Percentiles rank a stretch among this genome's conserved stretches.
Evolutionary conservation across 1,140 invertebrate genomes (phyloP).

Genomic region (Manduca sexta): DNA sequence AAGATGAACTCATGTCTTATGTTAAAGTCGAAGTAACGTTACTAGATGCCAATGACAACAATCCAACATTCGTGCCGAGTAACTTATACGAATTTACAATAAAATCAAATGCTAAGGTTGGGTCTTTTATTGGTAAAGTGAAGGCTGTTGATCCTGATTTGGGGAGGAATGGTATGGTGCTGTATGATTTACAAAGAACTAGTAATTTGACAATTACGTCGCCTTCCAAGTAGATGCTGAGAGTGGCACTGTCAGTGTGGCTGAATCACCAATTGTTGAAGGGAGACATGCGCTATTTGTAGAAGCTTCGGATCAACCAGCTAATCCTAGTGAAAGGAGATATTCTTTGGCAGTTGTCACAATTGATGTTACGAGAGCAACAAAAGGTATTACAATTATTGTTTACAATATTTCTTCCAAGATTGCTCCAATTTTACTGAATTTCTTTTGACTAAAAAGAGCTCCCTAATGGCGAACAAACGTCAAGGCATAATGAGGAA

Average conservation of each 20-base stretch:
- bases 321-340: slow-evolving; percentile 85
- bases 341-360: slow-evolving; percentile 89
- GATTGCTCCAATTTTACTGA: too few species aligned
- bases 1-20: slow-evolving; percentile 73
- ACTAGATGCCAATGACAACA: slow-evolving; percentile 91
- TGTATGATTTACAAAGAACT: slow-evolving; percentile 83
- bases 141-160: slow-evolving; percentile 87
- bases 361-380: slow-evolving; percentile 77
- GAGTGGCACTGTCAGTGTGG: slow-evolving; percentile 81
- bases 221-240: slow-evolving; percentile 80
- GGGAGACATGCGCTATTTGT: slow-evolving; percentile 86
- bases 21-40: slow-evolving; percentile 87
- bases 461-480: too few species aligned
- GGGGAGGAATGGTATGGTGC: slow-evolving; percentile 84
- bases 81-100: slow-evolving; percentile 87
- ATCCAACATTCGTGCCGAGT: slow-evolving; percentile 86
- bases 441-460: too few species aligned
- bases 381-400: slow-evolving; percentile 61
- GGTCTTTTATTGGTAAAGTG: slow-evolving; percentile 82
- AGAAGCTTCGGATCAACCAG: slow-evolving; percentile 86
- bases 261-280: slow-evolving; percentile 77
- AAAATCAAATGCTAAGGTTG: slow-evolving; percentile 78
- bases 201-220: slow-evolving; percentile 78
- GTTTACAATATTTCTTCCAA: background rate
- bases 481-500: too few species aligned